Evolutionary conservation across 2,797 vertebrate genomes (phyloP), one percentile per base, ranked within the genome.

Genomic region (Sardinella longiceps): DNA sequence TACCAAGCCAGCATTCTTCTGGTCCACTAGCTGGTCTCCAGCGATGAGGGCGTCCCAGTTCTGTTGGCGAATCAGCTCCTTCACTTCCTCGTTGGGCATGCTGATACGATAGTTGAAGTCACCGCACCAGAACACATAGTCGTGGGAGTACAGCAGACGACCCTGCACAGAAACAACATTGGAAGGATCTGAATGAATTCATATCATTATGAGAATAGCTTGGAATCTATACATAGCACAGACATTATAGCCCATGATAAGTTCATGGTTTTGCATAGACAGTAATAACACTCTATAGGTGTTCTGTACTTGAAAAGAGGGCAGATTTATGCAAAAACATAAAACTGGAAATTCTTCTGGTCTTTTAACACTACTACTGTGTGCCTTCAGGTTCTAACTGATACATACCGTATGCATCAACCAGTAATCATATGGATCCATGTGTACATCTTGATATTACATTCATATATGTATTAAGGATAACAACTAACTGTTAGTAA

Each of bases 81-180:
- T 99, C 7, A 99, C 98, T 89, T 99, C 98, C 87, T 99, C 98
- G 39, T 99, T 99, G 81, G 98, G 97, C 85, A 98, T 91, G 91
- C 90, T 97, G 84, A 99, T 99, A 25, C 98, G 96, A 90, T 99
- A 99, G 92, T 99, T 99, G 86, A 99, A 99, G 92, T 99, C 98
- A 25, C 98, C 98, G 81, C 98, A 99, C 98, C 98, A 99, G 92
- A 99, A 99, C 20, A 99, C 96, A 43, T 99, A 99, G 92, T 99
- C 98, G 81, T 99, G 98, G 2, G 98, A 98, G 92, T 98, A 97
- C 0, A 99, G 94, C 93, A 99, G 94, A 85, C 98, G 97, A 84
- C 98, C 98, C 98, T 99, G 74, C 89, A 84, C 23, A 74, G 50
- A 80, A 4, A 12, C 4, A 43, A 43, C 43, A 43, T 43, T 43